Percentiles rank a stretch among this genome's conserved stretches.
phyloP scores from a whole-genome alignment of 2,113 vertebrate genomes.

The Silurus asotus region DNA sequence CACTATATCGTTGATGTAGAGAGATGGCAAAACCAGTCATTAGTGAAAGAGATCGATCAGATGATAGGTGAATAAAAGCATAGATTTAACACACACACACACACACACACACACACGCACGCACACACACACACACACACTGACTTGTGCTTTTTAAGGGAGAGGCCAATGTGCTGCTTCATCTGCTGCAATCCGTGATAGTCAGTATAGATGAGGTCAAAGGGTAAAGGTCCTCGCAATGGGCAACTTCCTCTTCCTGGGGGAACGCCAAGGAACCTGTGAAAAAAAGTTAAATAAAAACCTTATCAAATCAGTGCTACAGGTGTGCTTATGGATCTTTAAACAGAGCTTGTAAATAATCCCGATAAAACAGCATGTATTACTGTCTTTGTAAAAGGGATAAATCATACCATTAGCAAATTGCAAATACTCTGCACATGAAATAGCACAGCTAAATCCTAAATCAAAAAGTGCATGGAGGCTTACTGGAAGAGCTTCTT shows the following conservation, averaged over 20 bases:
- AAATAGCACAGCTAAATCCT: conserved; percentile 1
- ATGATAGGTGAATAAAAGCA: not conserved
- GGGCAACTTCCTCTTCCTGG: conserved; percentile 95
- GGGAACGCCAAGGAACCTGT: conserved; percentile 89
- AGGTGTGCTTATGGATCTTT: not conserved
- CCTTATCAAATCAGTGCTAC: not conserved
- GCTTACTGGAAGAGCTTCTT: not conserved
- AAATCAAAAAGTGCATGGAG: not conserved
- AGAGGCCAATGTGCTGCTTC: conserved; percentile 97
- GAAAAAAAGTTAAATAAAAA: not conserved
- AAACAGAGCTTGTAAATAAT: not conserved
- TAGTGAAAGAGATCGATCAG: not conserved
- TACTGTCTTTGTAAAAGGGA: not conserved
- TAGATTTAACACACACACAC: not conserved
- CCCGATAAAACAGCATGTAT: not conserved
- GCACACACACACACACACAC: conserved; percentile 38
- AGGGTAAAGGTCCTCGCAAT: conserved; percentile 84
- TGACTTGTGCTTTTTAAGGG: conserved; percentile 94
- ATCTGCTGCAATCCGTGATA: conserved; percentile 96
- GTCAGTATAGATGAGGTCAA: conserved; percentile 97
- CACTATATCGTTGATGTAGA: not conserved
- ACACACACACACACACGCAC: not conserved
- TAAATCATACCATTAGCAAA: not conserved
- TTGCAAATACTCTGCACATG: not conserved
- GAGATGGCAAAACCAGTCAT: not conserved